These are phyloP conservation scores for Campylomormyrus tamandua DNA, from an alignment of 2,113 vertebrate species.

Conservation along the genomic window DNA sequence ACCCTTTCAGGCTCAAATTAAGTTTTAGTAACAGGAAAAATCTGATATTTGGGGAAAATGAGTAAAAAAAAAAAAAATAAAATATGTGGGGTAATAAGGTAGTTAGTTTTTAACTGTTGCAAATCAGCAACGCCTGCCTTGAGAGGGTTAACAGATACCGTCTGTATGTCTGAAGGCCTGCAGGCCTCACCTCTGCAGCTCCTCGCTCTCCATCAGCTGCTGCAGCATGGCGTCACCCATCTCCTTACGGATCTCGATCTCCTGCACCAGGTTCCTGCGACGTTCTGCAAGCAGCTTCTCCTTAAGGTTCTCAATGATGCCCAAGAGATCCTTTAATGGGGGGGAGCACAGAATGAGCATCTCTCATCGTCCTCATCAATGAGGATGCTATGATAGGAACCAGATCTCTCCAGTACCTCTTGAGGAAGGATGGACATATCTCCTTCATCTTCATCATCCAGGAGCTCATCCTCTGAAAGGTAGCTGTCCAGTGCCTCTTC, in stretches of 20 bases:
- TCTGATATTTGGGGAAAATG: too few relatives aligned
- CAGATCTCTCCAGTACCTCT: slow-evolving; percentile 51
- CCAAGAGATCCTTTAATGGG: slow-evolving; percentile 57
- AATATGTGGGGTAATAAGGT: too few relatives aligned
- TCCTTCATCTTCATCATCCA: slow-evolving; percentile 67
- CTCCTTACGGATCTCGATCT: slow-evolving; percentile 78
- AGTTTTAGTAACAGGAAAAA: too few relatives aligned
- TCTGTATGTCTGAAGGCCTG: not conserved
- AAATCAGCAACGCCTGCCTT: too few relatives aligned
- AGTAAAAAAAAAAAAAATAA: too few relatives aligned
- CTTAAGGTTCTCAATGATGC: slow-evolving; percentile 62
- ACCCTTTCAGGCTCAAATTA: too few relatives aligned
- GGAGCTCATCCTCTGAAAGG: slow-evolving; percentile 55
- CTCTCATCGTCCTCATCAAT: not conserved
- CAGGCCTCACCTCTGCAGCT: slow-evolving; percentile 61
- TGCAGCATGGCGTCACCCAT: slow-evolving; percentile 81
- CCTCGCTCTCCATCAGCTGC: slow-evolving; percentile 72
- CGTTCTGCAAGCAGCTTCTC: slow-evolving; percentile 65
- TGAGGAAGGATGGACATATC: slow-evolving; percentile 72
- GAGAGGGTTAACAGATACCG: not conserved
- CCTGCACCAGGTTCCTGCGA: slow-evolving; percentile 68
- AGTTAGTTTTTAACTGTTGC: too few relatives aligned
- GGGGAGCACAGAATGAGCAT: not conserved
- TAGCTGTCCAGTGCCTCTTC: slow-evolving; percentile 48
- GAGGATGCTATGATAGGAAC: too few relatives aligned